These are phyloP conservation scores for Isurus oxyrinchus DNA, from an alignment of 2,113 vertebrate species.

Conservation along the genomic window DNA sequence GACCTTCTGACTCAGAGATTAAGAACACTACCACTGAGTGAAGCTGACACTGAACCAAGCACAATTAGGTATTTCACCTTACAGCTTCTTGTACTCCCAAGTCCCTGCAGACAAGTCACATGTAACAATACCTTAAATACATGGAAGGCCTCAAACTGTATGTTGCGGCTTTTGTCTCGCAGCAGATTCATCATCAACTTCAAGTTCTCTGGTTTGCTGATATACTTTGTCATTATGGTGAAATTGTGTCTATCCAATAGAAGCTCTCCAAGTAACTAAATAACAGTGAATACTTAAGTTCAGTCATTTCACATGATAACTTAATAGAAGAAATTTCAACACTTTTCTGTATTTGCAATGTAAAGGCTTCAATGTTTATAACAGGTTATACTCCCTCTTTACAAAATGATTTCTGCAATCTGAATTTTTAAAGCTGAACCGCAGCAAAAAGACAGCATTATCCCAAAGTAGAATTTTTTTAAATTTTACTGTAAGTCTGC, in stretches of 20 bases:
- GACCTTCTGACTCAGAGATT: background rate
- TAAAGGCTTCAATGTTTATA: background rate
- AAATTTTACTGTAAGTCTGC: background rate
- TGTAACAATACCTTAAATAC: slow-evolving; percentile 67
- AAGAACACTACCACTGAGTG: background rate
- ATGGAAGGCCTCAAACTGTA: slow-evolving; percentile 80
- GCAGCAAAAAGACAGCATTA: background rate
- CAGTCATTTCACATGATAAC: background rate
- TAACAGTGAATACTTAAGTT: background rate
- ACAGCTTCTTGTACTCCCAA: too few relatives aligned
- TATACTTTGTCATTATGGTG: slow-evolving; percentile 79
- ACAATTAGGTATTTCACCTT: background rate
- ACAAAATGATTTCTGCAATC: background rate
- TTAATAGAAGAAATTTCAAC: background rate
- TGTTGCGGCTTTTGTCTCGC: slow-evolving; percentile 77
- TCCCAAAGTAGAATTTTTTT: background rate
- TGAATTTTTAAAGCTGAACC: background rate
- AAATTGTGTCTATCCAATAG: slow-evolving; percentile 76
- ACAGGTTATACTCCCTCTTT: background rate
- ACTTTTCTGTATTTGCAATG: background rate
- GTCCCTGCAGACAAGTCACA: too few relatives aligned
- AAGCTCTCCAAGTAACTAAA: slow-evolving; percentile 71
- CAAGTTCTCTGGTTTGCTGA: slow-evolving; percentile 80
- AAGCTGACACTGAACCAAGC: background rate
- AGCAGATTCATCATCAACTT: slow-evolving; percentile 81